These are phyloP conservation scores for Helobdella robusta DNA, from an alignment of 2,888 invertebrate genomes.

Conservation along the genomic window DNA sequence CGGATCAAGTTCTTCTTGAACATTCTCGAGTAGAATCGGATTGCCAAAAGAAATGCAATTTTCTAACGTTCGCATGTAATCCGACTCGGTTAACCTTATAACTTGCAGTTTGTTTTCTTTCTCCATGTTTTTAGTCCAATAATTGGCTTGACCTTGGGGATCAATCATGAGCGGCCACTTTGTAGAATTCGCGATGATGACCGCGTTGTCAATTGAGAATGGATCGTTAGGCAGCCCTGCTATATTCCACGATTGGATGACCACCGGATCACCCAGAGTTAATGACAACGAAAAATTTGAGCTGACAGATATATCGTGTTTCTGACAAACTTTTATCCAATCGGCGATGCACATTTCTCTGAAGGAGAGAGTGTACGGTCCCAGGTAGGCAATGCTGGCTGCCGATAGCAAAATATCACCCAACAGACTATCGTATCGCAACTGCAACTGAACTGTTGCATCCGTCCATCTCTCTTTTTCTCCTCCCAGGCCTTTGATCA, in stretches of 20 bases:
- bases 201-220: slow-evolving; percentile 74
- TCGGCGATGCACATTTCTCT: slow-evolving; percentile 50
- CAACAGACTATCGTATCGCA: slow-evolving; percentile 67
- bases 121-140: slow-evolving; percentile 76
- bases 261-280: slow-evolving; percentile 72
- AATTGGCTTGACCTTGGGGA: slow-evolving; percentile 82
- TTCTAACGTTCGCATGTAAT: slow-evolving; percentile 70
- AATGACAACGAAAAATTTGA: slow-evolving; percentile 62
- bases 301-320: slow-evolving; percentile 29
- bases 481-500: slow-evolving; percentile 74
- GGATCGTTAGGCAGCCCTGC: slow-evolving; percentile 68
- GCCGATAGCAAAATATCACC: slow-evolving; percentile 82
- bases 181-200: slow-evolving; percentile 71
- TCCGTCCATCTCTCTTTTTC: slow-evolving; percentile 76
- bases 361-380: slow-evolving; percentile 68
- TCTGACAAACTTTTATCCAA: slow-evolving; percentile 62
- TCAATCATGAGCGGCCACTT: slow-evolving; percentile 78
- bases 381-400: slow-evolving; percentile 78
- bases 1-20: slow-evolving; percentile 82
- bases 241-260: slow-evolving; percentile 76
- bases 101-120: slow-evolving; percentile 62
- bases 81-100: slow-evolving; percentile 64
- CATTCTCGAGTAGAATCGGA: slow-evolving; percentile 77
- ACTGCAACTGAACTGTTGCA: slow-evolving; percentile 66
- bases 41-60: slow-evolving; percentile 72